Evolutionary conservation across 2,113 vertebrate genomes (phyloP).

Genomic region (Pongo pygmaeus): DNA sequence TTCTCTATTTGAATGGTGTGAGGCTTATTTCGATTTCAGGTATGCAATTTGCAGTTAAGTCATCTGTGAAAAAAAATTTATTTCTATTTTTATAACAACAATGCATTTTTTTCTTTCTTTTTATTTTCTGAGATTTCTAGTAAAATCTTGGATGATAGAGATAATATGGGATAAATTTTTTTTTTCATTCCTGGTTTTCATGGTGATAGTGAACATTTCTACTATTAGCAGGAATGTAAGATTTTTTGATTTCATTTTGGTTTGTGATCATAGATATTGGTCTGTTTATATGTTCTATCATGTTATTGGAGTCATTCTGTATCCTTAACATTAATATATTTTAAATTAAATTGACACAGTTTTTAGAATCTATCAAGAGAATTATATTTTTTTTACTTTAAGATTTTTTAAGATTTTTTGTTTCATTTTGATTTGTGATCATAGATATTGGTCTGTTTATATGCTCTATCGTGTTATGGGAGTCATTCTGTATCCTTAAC

Average conservation of each 20-base stretch:
- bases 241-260: background rate
- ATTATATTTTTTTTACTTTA: background rate
- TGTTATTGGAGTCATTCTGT: background rate
- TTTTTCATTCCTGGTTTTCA: background rate
- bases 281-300: background rate
- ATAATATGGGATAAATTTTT: background rate
- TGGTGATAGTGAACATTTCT: background rate
- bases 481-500: background rate
- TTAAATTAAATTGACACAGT: background rate
- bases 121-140: background rate
- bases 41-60: background rate
- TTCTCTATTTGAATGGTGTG: background rate
- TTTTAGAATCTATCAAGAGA: background rate
- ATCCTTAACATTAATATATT: background rate
- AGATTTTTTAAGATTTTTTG: background rate
- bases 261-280: background rate
- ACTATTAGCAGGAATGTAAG: background rate
- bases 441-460: background rate
- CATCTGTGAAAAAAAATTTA: background rate
- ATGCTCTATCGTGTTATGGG: background rate
- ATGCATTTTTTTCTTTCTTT: background rate
- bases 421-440: background rate
- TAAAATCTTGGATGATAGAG: background rate
- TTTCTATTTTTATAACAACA: background rate
- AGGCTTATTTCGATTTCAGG: background rate